Base-by-base conservation (phyloP, 2,113 vertebrate species). In the Peromyscus leucopus region DNA sequence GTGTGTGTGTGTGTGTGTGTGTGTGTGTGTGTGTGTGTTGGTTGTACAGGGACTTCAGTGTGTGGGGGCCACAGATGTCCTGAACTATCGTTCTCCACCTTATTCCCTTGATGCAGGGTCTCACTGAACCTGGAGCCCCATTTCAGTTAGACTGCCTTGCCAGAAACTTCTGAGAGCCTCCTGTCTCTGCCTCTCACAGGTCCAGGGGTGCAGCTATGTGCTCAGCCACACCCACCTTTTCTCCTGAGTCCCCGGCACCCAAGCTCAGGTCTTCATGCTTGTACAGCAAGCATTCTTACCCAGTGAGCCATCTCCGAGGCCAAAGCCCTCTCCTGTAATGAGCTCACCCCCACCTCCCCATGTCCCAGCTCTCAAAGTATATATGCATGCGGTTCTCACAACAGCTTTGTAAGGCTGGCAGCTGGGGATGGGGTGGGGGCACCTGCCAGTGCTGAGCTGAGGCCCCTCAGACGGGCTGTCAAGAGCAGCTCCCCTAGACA, bases 311-410 rank as follows among this genome's bases (percentile, higher is more conserved):
- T 48, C 83, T 86, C 83, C 42, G 28, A 65, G 61, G 4, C 48
- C 28, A 13, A 21, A 33, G 57, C 22, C 48, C 31, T 61, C 48
- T 2, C 11, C 55, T 80, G 0, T 8, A 39, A 22, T 5, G 1
- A 3, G n/a, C 59, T 46, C 39, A 57, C 79, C 26, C 12, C 0
- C 11, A 16, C 16, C 22, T 74, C 95, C 36, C 63, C 48, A 1
- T 39, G 0, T 0, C 2, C 5, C 48, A 11, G 83, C 65, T 67
- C 55, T 6, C 36, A 1, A 1, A 63, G 74, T 2, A 5, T n/a
- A 5, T n/a, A 0, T 0, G 36, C 1, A 0, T 1, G 12, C 12
- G 7, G 85, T 12, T 31, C 65, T 46, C 69, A 15, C 24, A 0
- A 5, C 36, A 1, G 79, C 72, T 4, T 55, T 0, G 5, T 0